Conservation (phyloP, 2,888 invertebrate genomes). For the Luffia ferchaultella region DNA sequence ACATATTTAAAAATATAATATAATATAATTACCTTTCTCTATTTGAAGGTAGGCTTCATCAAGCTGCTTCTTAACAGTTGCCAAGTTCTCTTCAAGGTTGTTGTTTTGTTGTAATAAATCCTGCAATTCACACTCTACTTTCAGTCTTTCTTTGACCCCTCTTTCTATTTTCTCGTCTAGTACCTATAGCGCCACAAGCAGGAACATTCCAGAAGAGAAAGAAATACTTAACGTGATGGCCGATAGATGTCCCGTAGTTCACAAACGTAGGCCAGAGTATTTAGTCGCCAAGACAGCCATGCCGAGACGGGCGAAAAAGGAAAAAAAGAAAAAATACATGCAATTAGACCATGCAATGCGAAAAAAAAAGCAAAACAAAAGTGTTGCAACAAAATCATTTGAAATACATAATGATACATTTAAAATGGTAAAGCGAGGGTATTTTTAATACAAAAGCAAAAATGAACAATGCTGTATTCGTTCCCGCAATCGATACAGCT, state of each 20-base stretch:
- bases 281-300: not conserved
- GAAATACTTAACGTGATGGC: conserved; percentile 16
- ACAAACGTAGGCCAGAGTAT: not conserved
- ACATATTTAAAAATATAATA: no score
- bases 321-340: not conserved
- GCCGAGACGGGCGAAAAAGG: not conserved
- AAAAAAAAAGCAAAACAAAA: not conserved
- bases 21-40: conserved; percentile 40
- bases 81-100: conserved; percentile 68
- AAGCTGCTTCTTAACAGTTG: conserved; percentile 54
- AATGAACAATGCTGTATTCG: no score
- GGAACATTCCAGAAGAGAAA: conserved; percentile 1
- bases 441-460: no score
- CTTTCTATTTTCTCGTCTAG: conserved; percentile 70
- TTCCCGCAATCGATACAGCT: no score
- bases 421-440: no score
- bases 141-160: conserved; percentile 69
- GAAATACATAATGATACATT: no score
- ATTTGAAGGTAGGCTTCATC: conserved; percentile 39
- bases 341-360: not conserved
- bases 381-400: no score
- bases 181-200: conserved; percentile 51
- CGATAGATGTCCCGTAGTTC: conserved; percentile 3
- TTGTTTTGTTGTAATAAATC: conserved; percentile 73
- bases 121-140: conserved; percentile 70